Conservation (phyloP, 2,113 vertebrate species). For the Saguinus imperator region DNA sequence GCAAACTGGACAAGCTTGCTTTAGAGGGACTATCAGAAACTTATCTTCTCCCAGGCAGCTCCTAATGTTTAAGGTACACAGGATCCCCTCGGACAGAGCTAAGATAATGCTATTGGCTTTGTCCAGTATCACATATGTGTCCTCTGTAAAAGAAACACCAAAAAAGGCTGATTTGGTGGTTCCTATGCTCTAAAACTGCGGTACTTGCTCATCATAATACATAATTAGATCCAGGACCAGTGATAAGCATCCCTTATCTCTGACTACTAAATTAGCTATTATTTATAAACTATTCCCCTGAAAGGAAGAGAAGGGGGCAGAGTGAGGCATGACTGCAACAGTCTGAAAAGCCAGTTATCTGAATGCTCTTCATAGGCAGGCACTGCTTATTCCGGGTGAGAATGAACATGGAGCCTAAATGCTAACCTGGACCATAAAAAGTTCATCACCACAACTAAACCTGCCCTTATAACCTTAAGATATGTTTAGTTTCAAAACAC, state of each 20-base stretch:
- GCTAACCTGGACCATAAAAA: not conserved
- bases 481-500: not conserved
- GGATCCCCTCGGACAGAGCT: not conserved
- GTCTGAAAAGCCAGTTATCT: not conserved
- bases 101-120: not conserved
- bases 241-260: not conserved
- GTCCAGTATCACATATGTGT: not conserved
- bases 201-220: not conserved
- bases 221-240: not conserved
- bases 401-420: fast-evolving
- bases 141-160: not conserved
- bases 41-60: not conserved
- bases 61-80: too few relatives aligned
- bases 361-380: not conserved
- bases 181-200: not conserved
- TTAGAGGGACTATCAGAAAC: not conserved
- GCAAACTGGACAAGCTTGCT: too few relatives aligned
- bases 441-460: fast-evolving
- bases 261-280: not conserved
- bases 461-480: not conserved
- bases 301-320: not conserved
- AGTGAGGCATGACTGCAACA: not conserved
- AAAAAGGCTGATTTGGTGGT: not conserved
- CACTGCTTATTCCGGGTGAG: not conserved
- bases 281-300: not conserved